phyloP scores from a whole-genome alignment of 2,888 invertebrate genomes.

The Sarcophaga rosellei region DNA sequence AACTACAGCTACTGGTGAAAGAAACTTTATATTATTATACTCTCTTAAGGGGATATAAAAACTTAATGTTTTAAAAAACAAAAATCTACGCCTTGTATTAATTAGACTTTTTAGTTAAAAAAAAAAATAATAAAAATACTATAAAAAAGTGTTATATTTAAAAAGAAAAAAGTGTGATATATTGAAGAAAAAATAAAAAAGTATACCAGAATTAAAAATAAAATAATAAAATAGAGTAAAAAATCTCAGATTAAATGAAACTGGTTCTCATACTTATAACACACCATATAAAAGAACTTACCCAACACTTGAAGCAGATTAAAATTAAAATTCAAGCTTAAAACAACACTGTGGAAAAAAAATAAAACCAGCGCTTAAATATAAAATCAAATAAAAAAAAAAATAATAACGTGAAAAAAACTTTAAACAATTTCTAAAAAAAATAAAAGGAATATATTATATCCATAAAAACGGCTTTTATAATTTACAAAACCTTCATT shows the following conservation, averaged over 20 bases:
- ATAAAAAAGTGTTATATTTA: slow-evolving; percentile 3
- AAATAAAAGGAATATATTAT: neutral
- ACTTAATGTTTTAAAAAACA: slow-evolving; percentile 19
- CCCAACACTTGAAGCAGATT: slow-evolving; percentile 48
- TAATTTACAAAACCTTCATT: slow-evolving; percentile 11
- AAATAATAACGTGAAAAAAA: neutral
- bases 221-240: slow-evolving; percentile 58
- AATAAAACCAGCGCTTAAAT: slow-evolving; percentile 12
- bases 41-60: neutral
- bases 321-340: slow-evolving; percentile 41
- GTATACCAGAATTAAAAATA: slow-evolving; percentile 44
- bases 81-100: slow-evolving; percentile 17
- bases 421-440: neutral
- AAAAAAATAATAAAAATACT: neutral
- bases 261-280: slow-evolving; percentile 46
- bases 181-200: slow-evolving; percentile 28
- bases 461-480: slow-evolving; percentile 32
- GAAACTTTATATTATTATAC: neutral
- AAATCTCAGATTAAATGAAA: slow-evolving; percentile 65
- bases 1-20: neutral
- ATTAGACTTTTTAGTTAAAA: slow-evolving; percentile 21
- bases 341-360: slow-evolving; percentile 32
- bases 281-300: slow-evolving; percentile 16
- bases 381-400: neutral
- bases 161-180: slow-evolving; percentile 23